Evolutionary conservation across 2,888 invertebrate genomes (phyloP).

Genomic region (Marasmarcha lunaedactyla): DNA sequence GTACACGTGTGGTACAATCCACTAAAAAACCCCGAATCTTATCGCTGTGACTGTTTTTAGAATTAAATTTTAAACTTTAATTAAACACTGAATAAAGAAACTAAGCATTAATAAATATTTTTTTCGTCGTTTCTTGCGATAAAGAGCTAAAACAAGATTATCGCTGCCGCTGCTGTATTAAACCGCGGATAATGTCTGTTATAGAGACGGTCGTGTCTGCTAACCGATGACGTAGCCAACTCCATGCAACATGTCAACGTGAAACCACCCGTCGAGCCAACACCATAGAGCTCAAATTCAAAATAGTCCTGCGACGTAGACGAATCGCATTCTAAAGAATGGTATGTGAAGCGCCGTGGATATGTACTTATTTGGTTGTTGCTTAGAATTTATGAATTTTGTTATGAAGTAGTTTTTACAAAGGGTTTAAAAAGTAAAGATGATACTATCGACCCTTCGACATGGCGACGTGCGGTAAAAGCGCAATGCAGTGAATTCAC

Average conservation of each 20-base stretch:
- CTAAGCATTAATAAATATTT: too few relatives aligned
- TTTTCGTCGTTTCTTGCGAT: too few relatives aligned
- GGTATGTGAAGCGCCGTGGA: constrained; percentile 16
- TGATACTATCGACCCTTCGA: too few relatives aligned
- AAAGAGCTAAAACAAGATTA: too few relatives aligned
- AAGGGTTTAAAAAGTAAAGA: too few relatives aligned
- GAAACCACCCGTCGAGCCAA: constrained; percentile 11
- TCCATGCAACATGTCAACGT: constrained; percentile 24
- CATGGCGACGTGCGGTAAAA: too few relatives aligned
- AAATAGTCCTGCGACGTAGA: constrained; percentile 1
- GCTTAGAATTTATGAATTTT: background rate
- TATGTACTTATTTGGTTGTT: constrained; percentile 7
- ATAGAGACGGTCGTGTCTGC: constrained; percentile 31
- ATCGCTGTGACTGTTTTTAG: constrained; percentile 2
- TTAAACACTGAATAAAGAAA: too few relatives aligned
- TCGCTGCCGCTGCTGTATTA: constrained; percentile 21
- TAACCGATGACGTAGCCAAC: constrained; percentile 44
- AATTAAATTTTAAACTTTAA: too few relatives aligned
- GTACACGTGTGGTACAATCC: constrained; percentile 10
- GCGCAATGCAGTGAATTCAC: too few relatives aligned
- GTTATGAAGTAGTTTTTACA: too few relatives aligned
- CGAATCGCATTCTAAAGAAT: constrained; percentile 8
- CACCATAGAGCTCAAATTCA: constrained; percentile 16
- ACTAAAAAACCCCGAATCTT: constrained; percentile 4
- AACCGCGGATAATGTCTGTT: constrained; percentile 23